phyloP scores from a whole-genome alignment of 2,113 vertebrate species.

The Puma concolor region DNA sequence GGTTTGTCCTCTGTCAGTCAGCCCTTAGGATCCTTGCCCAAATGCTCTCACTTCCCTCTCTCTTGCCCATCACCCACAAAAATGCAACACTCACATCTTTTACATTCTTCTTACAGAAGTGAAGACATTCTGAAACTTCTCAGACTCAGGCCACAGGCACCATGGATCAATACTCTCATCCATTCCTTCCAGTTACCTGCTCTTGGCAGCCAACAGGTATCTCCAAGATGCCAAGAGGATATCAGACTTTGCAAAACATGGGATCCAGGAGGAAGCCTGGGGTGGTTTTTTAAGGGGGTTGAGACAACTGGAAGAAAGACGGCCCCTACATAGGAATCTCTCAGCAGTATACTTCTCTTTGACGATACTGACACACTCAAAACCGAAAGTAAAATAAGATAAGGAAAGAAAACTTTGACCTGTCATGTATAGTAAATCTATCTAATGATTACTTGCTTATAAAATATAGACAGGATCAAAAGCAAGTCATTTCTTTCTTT shows the following conservation, averaged over 20 bases:
- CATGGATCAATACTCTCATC: neutral
- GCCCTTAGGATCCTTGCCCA: neutral
- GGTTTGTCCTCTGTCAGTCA: neutral
- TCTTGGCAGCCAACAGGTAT: no score
- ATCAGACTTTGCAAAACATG: neutral
- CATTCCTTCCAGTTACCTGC: neutral
- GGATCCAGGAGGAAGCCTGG: neutral
- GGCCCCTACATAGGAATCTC: no score
- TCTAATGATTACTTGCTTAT: neutral
- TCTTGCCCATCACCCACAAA: neutral
- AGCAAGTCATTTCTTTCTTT: neutral
- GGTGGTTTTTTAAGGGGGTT: neutral
- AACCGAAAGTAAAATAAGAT: slow-evolving; percentile 9
- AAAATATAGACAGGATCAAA: neutral
- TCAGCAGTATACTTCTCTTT: neutral
- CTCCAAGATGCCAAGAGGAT: neutral
- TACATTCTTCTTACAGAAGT: neutral
- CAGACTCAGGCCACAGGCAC: neutral
- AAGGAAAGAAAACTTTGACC: neutral
- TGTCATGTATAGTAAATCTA: neutral
- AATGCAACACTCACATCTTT: neutral
- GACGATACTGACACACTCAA: neutral
- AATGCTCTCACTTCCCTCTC: neutral
- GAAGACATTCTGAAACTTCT: neutral
- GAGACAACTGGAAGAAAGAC: neutral